A percentile compares a stretch with the other conserved stretches of the same genome.
phyloP scores from a whole-genome alignment of 1,140 invertebrate genomes.

The fruit fly (Drosophila melanogaster) region Release_6_plus_ISO1_MT NT_037436.4:303501-304000 shows the following conservation, averaged over 20 bases:
- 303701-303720: constrained; percentile 77
- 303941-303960: constrained; percentile 18
- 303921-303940: constrained; percentile 4
- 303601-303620: constrained; percentile 71
- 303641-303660: constrained; percentile 57
- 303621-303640: constrained; percentile 75
- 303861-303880: constrained; percentile 35
- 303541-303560: constrained; percentile 51
- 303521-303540: constrained; percentile 65
- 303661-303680: constrained; percentile 41
- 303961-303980: constrained; percentile 40
- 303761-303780: constrained; percentile 84
- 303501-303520: constrained; percentile 78
- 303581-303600: constrained; percentile 74
- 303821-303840: constrained; percentile 66
- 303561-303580: constrained; percentile 76
- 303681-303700: constrained; percentile 71
- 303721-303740: constrained; percentile 84
- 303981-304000: constrained; percentile 40
- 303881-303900: constrained; percentile 1
- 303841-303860: constrained; percentile 36
- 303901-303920: constrained; percentile 18
- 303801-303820: constrained; percentile 67
- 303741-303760: constrained; percentile 80
- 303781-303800: constrained; percentile 64